phyloP scores from a whole-genome alignment of 2,797 vertebrate genomes.

The Urosaurus nigricauda region DNA sequence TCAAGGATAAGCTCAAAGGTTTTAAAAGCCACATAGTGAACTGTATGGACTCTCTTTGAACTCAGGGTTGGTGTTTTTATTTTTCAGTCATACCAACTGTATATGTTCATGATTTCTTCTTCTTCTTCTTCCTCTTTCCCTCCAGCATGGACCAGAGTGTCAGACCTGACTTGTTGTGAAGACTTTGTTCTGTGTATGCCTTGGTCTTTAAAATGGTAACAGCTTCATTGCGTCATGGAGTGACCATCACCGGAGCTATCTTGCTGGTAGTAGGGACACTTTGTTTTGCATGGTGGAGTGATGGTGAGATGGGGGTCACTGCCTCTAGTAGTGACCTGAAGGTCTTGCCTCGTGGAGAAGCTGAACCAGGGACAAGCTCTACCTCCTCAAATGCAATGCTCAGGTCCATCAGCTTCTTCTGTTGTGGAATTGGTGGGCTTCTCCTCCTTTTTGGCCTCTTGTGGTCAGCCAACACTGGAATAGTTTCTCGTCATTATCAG shows the following conservation, averaged over 20 bases:
- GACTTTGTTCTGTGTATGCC: conserved; percentile 2
- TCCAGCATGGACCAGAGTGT: conserved; percentile 46
- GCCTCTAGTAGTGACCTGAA: not conserved
- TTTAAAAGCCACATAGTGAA: accelerated
- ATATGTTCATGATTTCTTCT: not conserved
- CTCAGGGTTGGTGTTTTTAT: not conserved
- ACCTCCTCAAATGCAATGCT: conserved; percentile 68
- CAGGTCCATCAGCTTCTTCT: conserved; percentile 77
- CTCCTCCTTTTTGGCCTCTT: conserved; percentile 78
- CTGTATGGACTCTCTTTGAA: not conserved
- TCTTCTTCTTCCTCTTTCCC: accelerated
- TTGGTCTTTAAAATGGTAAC: conserved; percentile 42
- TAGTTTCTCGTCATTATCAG: conserved; percentile 67
- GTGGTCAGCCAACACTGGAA: conserved; percentile 74
- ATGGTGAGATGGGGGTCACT: conserved; percentile 56
- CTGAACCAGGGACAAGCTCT: conserved; percentile 35
- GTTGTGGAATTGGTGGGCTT: conserved; percentile 73
- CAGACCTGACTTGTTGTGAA: conserved; percentile 27
- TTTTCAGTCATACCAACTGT: not conserved
- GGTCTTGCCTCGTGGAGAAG: conserved; percentile 50
- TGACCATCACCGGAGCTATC: conserved; percentile 69
- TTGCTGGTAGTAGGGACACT: conserved; percentile 76
- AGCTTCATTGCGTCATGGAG: conserved; percentile 67
- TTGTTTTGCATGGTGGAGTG: conserved; percentile 81
- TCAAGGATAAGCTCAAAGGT: not conserved